phyloP scores from a whole-genome alignment of 1,140 invertebrate genomes.

The Thaumatotibia leucotreta region DNA sequence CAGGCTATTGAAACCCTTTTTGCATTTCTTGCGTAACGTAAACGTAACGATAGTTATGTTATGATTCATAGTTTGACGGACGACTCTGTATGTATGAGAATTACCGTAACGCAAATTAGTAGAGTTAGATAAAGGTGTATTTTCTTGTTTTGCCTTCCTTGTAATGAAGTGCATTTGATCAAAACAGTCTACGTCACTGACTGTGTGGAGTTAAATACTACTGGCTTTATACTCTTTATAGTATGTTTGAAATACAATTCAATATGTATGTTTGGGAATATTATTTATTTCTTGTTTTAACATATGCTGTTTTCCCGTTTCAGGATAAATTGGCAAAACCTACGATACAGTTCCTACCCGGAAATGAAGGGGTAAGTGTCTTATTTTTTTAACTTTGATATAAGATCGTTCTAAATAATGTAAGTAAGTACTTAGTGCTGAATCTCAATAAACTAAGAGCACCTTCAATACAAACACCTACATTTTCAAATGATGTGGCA shows the following conservation, averaged over 20 bases:
- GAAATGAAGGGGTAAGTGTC: slow-evolving; percentile 87
- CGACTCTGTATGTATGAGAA: not conserved
- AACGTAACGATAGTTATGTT: not conserved
- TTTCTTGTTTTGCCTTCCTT: not conserved
- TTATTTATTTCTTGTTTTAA: not conserved
- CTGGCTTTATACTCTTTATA: no score
- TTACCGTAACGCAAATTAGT: slow-evolving; percentile 5
- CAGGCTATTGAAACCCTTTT: not conserved
- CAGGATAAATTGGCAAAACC: slow-evolving; percentile 85
- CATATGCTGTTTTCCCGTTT: slow-evolving; percentile 75
- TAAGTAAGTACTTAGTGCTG: no score
- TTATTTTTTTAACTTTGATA: slow-evolving; percentile 5
- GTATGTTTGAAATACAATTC: no score
- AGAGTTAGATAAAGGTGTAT: not conserved
- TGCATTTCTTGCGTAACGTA: not conserved
- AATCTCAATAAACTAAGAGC: no score
- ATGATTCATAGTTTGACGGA: not conserved
- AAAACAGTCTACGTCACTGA: not conserved
- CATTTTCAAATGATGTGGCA: not conserved
- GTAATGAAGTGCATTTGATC: not conserved
- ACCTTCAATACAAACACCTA: not conserved
- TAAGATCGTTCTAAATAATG: no score
- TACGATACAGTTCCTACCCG: slow-evolving; percentile 87
- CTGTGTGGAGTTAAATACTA: not conserved
- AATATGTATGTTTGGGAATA: no score